These are phyloP conservation scores for Apostichopus parvimensis DNA, from an alignment of 35 echinoderm and acorn worm genomes.

Conservation along the genomic window DNA sequence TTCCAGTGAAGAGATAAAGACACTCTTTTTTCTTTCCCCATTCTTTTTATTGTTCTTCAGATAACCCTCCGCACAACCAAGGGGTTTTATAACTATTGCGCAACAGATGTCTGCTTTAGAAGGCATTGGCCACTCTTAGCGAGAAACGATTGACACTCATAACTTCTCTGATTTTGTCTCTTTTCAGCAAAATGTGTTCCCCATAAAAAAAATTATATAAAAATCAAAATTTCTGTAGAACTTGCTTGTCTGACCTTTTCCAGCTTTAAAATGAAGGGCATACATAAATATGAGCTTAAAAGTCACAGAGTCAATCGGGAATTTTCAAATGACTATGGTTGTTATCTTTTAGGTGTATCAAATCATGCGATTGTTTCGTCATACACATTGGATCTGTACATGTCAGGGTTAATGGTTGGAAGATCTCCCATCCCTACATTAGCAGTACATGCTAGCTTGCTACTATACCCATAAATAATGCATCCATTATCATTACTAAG, in stretches of 20 bases:
- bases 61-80: constrained; percentile 17
- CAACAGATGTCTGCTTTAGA: constrained; percentile 29
- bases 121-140: constrained; percentile 24
- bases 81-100: constrained; percentile 39
- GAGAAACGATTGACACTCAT: constrained; percentile 5
- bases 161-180: background rate
- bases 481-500: too few relatives aligned
- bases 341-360: too few relatives aligned
- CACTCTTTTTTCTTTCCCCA: background rate
- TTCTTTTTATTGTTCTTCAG: constrained; percentile 25
- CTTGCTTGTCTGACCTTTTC: background rate
- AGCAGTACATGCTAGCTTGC: too few relatives aligned
- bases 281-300: background rate
- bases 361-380: too few relatives aligned
- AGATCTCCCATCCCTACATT: too few relatives aligned
- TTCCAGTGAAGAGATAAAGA: background rate
- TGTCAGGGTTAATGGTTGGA: too few relatives aligned
- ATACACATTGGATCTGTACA: too few relatives aligned
- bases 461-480: background rate
- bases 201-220: background rate
- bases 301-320: too few relatives aligned
- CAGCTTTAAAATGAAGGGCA: background rate
- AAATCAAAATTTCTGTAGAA: too few relatives aligned
- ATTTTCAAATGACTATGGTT: too few relatives aligned
- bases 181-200: background rate